phyloP scores from a whole-genome alignment of 2,888 invertebrate species.

The Agrotis exclamationis region DNA sequence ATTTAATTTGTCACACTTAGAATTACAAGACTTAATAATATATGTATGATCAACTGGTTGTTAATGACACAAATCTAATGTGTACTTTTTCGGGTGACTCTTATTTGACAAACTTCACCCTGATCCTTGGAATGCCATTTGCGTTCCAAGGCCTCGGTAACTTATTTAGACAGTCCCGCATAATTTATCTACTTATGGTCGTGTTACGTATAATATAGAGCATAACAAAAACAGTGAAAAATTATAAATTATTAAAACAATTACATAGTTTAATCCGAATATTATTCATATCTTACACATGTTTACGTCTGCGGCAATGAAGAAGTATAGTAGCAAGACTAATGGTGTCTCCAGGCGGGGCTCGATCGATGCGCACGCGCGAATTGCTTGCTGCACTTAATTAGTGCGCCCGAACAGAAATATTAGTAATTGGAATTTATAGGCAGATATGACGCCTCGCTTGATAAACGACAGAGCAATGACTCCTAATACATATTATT shows the following conservation, averaged over 20 bases:
- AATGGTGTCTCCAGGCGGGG: slow-evolving; percentile 86
- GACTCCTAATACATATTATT: slow-evolving; percentile 56
- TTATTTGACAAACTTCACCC: too few species aligned
- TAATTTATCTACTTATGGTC: too few species aligned
- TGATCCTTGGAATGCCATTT: too few species aligned
- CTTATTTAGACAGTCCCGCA: too few species aligned
- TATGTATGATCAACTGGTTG: background rate
- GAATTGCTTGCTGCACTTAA: slow-evolving; percentile 87
- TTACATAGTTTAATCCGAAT: slow-evolving; percentile 10
- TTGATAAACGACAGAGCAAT: slow-evolving; percentile 75
- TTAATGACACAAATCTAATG: background rate
- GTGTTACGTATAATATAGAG: background rate
- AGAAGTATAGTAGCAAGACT: slow-evolving; percentile 79
- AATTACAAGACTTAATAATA: background rate
- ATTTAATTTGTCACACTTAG: too few species aligned
- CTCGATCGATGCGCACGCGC: slow-evolving; percentile 83
- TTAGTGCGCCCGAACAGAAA: slow-evolving; percentile 85
- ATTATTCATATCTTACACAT: slow-evolving; percentile 54
- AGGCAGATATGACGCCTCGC: slow-evolving; percentile 72
- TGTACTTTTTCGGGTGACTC: too few species aligned
- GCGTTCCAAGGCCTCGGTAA: too few species aligned
- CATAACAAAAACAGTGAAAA: background rate
- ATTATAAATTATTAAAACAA: slow-evolving; percentile 5
- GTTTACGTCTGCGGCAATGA: slow-evolving; percentile 64
- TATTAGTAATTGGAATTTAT: slow-evolving; percentile 87